These are phyloP conservation scores for Sicus ferrugineus DNA, from an alignment of 2,888 invertebrate genomes.

Conservation along the genomic window DNA sequence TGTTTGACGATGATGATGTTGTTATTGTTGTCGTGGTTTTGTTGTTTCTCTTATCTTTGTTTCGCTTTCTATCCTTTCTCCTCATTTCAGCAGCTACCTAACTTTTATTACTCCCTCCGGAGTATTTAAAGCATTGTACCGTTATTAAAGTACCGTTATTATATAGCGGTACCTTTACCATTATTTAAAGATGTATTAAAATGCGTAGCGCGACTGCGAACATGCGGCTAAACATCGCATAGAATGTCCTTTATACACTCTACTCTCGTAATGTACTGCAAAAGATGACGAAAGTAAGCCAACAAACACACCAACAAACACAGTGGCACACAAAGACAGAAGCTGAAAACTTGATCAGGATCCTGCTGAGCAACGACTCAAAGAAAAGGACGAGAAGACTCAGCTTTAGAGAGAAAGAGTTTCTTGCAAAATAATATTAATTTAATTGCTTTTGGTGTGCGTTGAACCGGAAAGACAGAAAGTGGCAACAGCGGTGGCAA, in stretches of 20 bases:
- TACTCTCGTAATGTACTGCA: conserved; percentile 19
- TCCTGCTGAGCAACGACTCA: not conserved
- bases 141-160: not conserved
- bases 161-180: not conserved
- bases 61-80: not conserved
- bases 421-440: conserved; percentile 32
- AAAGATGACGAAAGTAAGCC: conserved; percentile 13
- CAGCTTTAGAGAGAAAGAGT: too few relatives aligned
- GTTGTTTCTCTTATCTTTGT: conserved; percentile 1
- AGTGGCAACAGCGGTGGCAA: conserved; percentile 3
- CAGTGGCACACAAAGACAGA: not conserved
- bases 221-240: conserved; percentile 27
- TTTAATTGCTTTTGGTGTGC: conserved; percentile 34
- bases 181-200: conserved; percentile 7
- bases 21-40: conserved; percentile 6
- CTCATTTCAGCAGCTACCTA: not conserved
- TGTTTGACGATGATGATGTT: conserved; percentile 7
- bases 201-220: conserved; percentile 3
- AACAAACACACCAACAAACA: not conserved
- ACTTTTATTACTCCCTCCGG: conserved; percentile 15
- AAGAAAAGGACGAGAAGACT: too few relatives aligned
- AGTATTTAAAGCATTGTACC: conserved; percentile 9
- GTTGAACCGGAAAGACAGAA: conserved; percentile 21
- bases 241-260: conserved; percentile 19
- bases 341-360: not conserved